phyloP scores from a whole-genome alignment of 2,888 invertebrate species.

The Galeopsomyia nigrocyanea region DNA sequence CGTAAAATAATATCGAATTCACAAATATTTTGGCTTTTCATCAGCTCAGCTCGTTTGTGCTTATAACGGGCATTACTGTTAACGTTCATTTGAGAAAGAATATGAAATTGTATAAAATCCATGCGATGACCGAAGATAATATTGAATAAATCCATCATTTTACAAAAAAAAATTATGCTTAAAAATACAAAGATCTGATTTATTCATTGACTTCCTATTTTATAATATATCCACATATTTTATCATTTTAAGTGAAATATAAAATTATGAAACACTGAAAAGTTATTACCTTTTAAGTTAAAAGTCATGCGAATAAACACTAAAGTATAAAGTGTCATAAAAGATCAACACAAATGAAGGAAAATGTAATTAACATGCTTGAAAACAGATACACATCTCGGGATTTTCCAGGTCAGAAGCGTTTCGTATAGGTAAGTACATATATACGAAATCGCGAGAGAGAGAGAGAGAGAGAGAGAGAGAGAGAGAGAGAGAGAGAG shows the following conservation, averaged over 20 bases:
- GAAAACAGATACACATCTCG: neutral
- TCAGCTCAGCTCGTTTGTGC: slow-evolving; percentile 20
- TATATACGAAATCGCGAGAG: neutral
- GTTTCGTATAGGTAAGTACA: too few species aligned
- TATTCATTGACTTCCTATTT: too few species aligned
- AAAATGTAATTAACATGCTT: slow-evolving; percentile 22
- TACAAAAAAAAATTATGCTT: slow-evolving; percentile 24
- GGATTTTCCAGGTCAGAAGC: neutral
- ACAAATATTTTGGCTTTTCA: slow-evolving; percentile 32
- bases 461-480: neutral
- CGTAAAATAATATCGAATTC: slow-evolving; percentile 8
- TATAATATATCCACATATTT: too few species aligned
- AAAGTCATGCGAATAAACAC: too few species aligned
- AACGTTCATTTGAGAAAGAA: slow-evolving; percentile 22
- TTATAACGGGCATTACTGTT: slow-evolving; percentile 31
- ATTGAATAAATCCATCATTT: slow-evolving; percentile 41
- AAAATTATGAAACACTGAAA: neutral
- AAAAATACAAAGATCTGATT: too few species aligned
- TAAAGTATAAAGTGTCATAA: neutral
- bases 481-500: neutral
- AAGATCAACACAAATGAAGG: too few species aligned
- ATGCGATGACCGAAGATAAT: slow-evolving; percentile 37
- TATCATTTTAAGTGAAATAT: too few species aligned
- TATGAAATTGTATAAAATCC: slow-evolving; percentile 41
- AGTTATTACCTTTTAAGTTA: too few species aligned